Percentiles rank a stretch among this genome's conserved stretches.
Evolutionary conservation across 2,797 vertebrate species (phyloP).

Genomic region (Scolopax bukidnonensis): DNA sequence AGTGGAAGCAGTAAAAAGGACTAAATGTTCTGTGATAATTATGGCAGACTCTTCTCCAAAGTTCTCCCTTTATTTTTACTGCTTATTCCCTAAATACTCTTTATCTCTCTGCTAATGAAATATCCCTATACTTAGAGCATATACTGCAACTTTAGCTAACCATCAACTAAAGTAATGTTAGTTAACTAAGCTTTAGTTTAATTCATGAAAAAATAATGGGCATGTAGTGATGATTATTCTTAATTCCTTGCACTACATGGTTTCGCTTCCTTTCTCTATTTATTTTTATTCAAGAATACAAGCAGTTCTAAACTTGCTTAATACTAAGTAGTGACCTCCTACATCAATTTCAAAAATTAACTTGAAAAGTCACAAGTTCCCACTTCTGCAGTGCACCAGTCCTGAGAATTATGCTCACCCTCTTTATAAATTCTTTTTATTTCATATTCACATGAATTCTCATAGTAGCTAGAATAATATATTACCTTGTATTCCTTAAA

Average conservation of each 20-base stretch:
- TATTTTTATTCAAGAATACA: background rate
- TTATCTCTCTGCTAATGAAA: background rate
- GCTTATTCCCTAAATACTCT: background rate
- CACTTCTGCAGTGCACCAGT: background rate
- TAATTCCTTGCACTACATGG: background rate
- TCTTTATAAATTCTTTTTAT: background rate
- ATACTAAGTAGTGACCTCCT: background rate
- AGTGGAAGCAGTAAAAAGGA: conserved; percentile 7
- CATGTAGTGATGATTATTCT: background rate
- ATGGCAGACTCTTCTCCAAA: background rate
- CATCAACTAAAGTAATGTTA: background rate
- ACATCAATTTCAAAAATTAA: background rate
- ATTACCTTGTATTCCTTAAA: background rate
- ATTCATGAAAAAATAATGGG: background rate
- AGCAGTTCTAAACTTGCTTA: background rate
- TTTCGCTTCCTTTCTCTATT: background rate
- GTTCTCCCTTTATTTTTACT: background rate
- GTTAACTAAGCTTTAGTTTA: background rate
- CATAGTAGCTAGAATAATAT: background rate
- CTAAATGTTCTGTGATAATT: background rate
- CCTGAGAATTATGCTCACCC: background rate
- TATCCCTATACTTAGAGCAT: background rate
- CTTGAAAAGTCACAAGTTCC: background rate
- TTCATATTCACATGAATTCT: background rate
- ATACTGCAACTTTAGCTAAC: background rate